Percentiles rank a stretch among this genome's conserved stretches.
phyloP scores from a whole-genome alignment of 2,113 vertebrate genomes.

The Empidonax alnorum region DNA sequence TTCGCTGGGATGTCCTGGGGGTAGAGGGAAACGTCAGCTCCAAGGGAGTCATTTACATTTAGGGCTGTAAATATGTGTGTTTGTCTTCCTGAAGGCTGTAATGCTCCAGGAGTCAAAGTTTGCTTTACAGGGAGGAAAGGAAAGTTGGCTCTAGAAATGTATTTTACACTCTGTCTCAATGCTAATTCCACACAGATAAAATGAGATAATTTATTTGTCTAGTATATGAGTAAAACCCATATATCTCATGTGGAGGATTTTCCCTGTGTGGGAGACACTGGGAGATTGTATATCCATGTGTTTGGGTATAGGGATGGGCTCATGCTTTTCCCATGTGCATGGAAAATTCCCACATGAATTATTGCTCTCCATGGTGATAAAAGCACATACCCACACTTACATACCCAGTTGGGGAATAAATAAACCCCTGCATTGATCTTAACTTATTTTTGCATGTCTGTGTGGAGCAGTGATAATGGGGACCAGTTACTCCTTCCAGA shows the following conservation, averaged over 20 bases:
- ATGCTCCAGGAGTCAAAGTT: slow-evolving; percentile 21
- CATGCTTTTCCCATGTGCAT: background rate
- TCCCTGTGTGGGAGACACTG: background rate
- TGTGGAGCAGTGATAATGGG: background rate
- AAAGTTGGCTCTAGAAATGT: background rate
- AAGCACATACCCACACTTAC: background rate
- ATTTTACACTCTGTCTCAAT: background rate
- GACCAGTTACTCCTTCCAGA: slow-evolving; percentile 25
- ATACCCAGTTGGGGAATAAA: background rate
- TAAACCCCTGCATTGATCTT: background rate
- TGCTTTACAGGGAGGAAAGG: background rate
- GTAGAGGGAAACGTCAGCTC: slow-evolving; percentile 12
- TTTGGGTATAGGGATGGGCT: background rate
- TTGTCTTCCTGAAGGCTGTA: background rate
- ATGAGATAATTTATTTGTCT: background rate
- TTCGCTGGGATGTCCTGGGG: slow-evolving; percentile 19
- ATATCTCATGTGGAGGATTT: background rate
- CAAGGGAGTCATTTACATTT: slow-evolving; percentile 22
- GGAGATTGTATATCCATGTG: background rate
- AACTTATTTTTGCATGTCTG: background rate
- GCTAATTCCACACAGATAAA: background rate
- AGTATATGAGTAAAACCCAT: background rate
- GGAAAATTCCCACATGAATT: background rate
- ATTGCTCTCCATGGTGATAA: background rate
- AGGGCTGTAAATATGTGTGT: background rate